Evolutionary conservation across 2,797 vertebrate species (phyloP), one percentile per base, ranked within the genome.

Genomic region (Nothura maculosa): DNA sequence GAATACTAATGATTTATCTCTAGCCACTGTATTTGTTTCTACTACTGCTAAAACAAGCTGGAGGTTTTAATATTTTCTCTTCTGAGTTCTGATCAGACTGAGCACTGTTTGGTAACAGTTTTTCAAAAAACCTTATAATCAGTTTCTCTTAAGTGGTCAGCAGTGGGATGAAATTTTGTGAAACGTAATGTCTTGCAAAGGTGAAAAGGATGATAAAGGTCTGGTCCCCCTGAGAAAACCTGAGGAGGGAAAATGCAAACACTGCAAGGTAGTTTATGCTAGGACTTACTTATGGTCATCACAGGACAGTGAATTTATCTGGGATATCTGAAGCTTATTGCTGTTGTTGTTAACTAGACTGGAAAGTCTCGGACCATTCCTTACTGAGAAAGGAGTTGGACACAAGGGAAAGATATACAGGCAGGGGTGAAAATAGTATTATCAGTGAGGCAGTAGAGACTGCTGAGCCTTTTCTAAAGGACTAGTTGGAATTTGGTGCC

Each of bases 291-390:
- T 67, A 40, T 77, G 91, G 18, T 61, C 57, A 2, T 45, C 58
- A 57, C 66, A 92, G 77, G 19, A 54, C 85, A 85, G 25, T 55
- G 64, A 88, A 54, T 87, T 79, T 85, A 28, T 63, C 77, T 62
- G 61, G 77, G 34, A 16, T 69, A 6, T 25, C 34, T 77, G 42
- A 90, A 77, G 45, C 28, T 32, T 4, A 66, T 17, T n/a, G 61
- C 27, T 24, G 20, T 30, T 19, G 6, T 77, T 52, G 22, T 50
- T 62, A 42, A 42, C 13, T 9, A 40, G 47, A 22, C 42, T 83
- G 62, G 57, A 43, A 55, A 79, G 36, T 38, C 48, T 73, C 14
- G 64, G 73, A 38, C 3, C 76, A 20, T 66, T 90, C 77, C 30
- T 83, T 83, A 16, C 38, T 69, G 27, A 8, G 22, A 5, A 30